These are phyloP conservation scores for Elephas maximus DNA, from an alignment of 2,113 vertebrate species.

Conservation along the genomic window DNA sequence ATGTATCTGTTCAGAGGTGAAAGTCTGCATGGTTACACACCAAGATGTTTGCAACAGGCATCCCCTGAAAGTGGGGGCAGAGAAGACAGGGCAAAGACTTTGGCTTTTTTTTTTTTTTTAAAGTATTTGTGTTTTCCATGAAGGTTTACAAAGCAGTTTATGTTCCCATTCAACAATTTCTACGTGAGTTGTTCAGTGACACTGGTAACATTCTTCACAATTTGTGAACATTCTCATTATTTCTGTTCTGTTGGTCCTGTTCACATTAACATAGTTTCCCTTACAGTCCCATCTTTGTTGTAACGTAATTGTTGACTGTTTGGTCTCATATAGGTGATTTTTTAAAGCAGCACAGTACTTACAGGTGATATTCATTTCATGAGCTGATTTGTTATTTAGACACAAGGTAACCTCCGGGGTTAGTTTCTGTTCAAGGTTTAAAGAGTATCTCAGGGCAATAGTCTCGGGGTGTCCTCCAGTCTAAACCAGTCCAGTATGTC, in stretches of 20 bases:
- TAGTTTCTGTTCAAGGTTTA: not conserved
- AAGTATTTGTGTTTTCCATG: not conserved
- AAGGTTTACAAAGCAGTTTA: not conserved
- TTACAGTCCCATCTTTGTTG: not conserved
- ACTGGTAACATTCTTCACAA: not conserved
- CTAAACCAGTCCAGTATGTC: not conserved
- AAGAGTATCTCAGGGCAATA: not conserved
- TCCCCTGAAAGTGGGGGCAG: rapidly evolving
- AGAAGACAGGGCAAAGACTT: not conserved
- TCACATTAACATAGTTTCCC: not conserved
- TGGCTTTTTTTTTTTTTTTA: not conserved
- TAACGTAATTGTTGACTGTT: not conserved
- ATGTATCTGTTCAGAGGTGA: not conserved
- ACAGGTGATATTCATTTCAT: not conserved
- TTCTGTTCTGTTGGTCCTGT: not conserved
- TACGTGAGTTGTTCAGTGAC: not conserved
- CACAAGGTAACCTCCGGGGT: not conserved
- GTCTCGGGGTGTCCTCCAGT: not conserved
- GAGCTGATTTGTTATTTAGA: not conserved
- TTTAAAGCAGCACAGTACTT: not conserved
- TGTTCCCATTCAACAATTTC: not conserved
- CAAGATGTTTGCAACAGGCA: not conserved
- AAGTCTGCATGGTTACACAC: not conserved
- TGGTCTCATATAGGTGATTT: not conserved
- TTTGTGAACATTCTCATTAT: not conserved